Conservation (phyloP, 2,888 invertebrate species). For the Hypolimnas misippus region DNA sequence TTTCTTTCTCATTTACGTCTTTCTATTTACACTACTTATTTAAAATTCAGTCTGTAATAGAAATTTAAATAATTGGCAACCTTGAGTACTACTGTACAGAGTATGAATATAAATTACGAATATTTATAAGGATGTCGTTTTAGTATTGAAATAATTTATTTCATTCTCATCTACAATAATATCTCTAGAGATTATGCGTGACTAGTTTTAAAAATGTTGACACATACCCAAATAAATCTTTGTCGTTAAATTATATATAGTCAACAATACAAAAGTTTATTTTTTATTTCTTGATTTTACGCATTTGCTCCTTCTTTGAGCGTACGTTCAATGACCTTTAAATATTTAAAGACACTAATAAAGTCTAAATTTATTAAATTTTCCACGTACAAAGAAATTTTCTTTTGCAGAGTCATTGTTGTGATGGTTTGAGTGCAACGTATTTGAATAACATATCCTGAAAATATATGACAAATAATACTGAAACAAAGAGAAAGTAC, state of each 20-base stretch:
- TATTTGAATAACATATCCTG: too few species aligned
- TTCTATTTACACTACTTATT: background rate
- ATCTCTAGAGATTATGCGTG: slow-evolving; percentile 2
- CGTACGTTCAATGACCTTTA: background rate
- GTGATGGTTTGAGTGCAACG: too few species aligned
- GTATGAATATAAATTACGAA: slow-evolving; percentile 27
- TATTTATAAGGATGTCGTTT: slow-evolving; percentile 3
- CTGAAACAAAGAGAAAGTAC: too few species aligned
- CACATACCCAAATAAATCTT: background rate
- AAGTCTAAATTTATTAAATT: too few species aligned
- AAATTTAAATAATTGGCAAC: slow-evolving; percentile 30
- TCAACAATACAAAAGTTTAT: background rate
- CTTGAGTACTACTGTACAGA: slow-evolving; percentile 25
- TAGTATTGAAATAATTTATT: slow-evolving; percentile 19
- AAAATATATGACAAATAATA: too few species aligned
- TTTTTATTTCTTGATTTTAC: background rate
- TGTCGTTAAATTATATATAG: background rate
- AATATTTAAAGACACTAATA: background rate
- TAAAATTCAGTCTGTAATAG: slow-evolving; percentile 22
- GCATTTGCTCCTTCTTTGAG: too few species aligned
- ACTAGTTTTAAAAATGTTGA: background rate
- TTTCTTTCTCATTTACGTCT: background rate
- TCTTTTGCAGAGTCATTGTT: too few species aligned
- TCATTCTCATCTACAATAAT: slow-evolving; percentile 1
- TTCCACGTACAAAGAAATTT: too few species aligned